Evolutionary conservation across 2,797 vertebrate species (phyloP).

Genomic region (Eospalax fontanierii): DNA sequence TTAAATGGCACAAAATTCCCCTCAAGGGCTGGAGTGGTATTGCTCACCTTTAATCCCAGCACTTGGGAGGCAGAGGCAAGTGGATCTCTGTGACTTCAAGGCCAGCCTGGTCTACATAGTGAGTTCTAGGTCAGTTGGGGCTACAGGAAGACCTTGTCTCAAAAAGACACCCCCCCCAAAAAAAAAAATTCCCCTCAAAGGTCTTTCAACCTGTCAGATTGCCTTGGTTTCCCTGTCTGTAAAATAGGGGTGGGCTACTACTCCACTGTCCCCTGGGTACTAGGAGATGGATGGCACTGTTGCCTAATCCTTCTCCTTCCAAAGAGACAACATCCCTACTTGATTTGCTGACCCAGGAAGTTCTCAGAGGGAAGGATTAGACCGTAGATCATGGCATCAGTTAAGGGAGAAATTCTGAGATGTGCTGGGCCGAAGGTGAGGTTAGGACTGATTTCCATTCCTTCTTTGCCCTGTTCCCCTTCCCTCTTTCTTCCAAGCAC

Average conservation of each 20-base stretch:
- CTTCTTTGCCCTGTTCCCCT: not conserved
- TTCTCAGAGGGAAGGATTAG: not conserved
- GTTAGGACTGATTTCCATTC: not conserved
- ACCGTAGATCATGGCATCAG: not conserved
- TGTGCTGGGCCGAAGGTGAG: not conserved
- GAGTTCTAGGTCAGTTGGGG: no score
- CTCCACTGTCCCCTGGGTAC: not conserved
- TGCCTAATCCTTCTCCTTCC: not conserved
- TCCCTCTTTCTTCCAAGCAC: not conserved
- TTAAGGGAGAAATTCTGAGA: not conserved
- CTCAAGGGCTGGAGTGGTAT: not conserved
- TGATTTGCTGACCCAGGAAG: not conserved
- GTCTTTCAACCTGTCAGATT: not conserved
- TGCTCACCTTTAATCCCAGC: no score
- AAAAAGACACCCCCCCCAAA: no score
- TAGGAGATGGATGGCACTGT: not conserved
- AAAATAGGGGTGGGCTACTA: not conserved
- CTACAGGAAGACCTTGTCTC: no score
- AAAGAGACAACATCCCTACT: not conserved
- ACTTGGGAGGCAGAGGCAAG: no score
- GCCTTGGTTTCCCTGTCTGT: not conserved
- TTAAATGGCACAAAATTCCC: not conserved
- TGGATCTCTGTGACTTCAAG: no score
- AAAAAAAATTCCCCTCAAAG: no score
- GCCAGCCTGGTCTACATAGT: no score